phyloP scores from a whole-genome alignment of 2,113 vertebrate genomes.

The Naja naja region DNA sequence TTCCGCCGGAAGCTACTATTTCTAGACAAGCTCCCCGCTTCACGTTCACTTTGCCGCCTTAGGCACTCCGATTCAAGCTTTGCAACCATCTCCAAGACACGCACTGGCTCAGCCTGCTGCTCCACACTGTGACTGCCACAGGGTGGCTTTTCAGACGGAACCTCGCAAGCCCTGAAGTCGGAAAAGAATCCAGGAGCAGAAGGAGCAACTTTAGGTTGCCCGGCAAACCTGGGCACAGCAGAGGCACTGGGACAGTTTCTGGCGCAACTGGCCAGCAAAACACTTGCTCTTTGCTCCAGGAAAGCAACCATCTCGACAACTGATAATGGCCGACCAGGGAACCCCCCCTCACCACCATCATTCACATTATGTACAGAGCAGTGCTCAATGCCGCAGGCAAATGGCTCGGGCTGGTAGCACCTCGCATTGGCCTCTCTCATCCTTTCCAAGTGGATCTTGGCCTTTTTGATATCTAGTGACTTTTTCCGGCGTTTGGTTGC shows the following conservation, averaged over 20 bases:
- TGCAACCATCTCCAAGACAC: slow-evolving; percentile 92
- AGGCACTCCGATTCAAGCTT: slow-evolving; percentile 88
- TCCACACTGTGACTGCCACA: background rate
- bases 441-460: slow-evolving; percentile 70
- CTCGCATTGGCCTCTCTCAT: slow-evolving; percentile 65
- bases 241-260: slow-evolving; percentile 61
- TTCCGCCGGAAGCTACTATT: slow-evolving; percentile 85
- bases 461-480: slow-evolving; percentile 74
- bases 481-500: slow-evolving; percentile 83
- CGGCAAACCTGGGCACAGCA: slow-evolving; percentile 45
- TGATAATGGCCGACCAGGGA: slow-evolving; percentile 72
- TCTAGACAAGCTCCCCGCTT: slow-evolving; percentile 72
- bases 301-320: slow-evolving; percentile 94
- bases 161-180: slow-evolving; percentile 41
- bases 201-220: slow-evolving; percentile 56
- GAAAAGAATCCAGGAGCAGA: slow-evolving; percentile 40
- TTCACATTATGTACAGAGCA: slow-evolving; percentile 68
- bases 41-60: slow-evolving; percentile 71
- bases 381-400: slow-evolving; percentile 68
- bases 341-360: slow-evolving; percentile 47
- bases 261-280: slow-evolving; percentile 70
- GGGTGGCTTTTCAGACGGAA: slow-evolving; percentile 14
- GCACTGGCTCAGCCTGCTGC: slow-evolving; percentile 73
- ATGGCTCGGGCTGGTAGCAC: slow-evolving; percentile 69
- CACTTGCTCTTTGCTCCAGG: slow-evolving; percentile 82